Conservation (phyloP, 2,797 vertebrate species). For the Artibeus lituratus region DNA sequence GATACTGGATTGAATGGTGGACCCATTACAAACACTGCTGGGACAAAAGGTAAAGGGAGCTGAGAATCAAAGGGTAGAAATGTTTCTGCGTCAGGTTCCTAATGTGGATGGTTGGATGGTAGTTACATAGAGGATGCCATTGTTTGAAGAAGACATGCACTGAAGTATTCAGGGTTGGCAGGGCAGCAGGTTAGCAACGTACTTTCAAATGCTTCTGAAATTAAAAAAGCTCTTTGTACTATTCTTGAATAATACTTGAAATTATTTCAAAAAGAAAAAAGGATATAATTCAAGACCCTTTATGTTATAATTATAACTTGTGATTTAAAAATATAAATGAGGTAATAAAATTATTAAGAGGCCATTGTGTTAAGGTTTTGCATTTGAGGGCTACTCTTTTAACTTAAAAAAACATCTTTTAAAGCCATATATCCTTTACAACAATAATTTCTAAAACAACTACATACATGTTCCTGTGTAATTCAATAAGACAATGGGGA, state of each 20-base stretch:
- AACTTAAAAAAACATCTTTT: not conserved
- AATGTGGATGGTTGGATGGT: not conserved
- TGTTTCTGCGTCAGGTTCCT: not conserved
- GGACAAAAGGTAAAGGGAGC: not conserved
- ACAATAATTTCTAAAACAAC: constrained; percentile 23
- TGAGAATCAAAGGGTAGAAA: not conserved
- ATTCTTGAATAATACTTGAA: not conserved
- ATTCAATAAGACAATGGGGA: not conserved
- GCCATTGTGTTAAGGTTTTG: not conserved
- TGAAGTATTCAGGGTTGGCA: not conserved
- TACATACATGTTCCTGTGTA: not conserved
- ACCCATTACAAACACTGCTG: accelerated
- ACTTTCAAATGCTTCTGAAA: not conserved
- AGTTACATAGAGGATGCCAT: not conserved
- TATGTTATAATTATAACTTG: not conserved
- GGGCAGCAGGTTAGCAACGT: not conserved
- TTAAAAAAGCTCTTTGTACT: not conserved
- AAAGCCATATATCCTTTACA: not conserved
- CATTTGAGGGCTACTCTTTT: not conserved
- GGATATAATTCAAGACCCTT: not conserved
- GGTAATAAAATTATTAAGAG: constrained; percentile 32
- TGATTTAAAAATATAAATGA: constrained; percentile 36
- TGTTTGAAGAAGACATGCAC: not conserved
- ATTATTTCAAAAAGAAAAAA: not conserved
- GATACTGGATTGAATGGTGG: not conserved